phyloP scores from a whole-genome alignment of 2,888 invertebrate genomes.

The Chalcosyrphus nemorum region DNA sequence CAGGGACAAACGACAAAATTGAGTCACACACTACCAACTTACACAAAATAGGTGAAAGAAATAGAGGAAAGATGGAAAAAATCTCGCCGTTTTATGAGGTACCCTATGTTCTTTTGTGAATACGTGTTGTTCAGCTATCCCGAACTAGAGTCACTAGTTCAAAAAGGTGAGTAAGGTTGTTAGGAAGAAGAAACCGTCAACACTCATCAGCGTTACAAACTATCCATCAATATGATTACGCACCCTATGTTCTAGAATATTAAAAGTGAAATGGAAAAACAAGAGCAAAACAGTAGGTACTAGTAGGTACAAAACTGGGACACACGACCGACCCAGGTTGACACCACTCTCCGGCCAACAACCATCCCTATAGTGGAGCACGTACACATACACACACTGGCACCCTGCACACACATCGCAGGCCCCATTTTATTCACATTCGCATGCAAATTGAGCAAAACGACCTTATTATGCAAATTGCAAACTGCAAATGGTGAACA shows the following conservation, averaged over 20 bases:
- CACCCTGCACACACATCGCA: slow-evolving; percentile 9
- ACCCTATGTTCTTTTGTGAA: neutral
- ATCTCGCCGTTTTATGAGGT: neutral
- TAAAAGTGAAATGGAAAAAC: slow-evolving; percentile 19
- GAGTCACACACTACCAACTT: slow-evolving; percentile 50
- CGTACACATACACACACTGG: neutral
- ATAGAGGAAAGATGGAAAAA: neutral
- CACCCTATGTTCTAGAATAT: neutral
- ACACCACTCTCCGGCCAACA: neutral
- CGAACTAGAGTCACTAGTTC: no score
- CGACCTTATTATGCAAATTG: slow-evolving; percentile 82
- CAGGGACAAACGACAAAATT: slow-evolving; percentile 37
- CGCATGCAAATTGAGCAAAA: slow-evolving; percentile 82
- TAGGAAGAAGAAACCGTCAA: neutral
- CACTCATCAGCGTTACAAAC: neutral
- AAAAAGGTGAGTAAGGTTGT: no score
- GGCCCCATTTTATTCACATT: slow-evolving; percentile 75
- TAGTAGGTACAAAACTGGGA: slow-evolving; percentile 35
- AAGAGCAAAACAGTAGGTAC: slow-evolving; percentile 25
- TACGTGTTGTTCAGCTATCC: no score
- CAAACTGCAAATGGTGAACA: slow-evolving; percentile 82
- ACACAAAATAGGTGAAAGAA: neutral
- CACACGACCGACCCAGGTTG: slow-evolving; percentile 21
- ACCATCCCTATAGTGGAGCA: no score
- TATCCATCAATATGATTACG: neutral